Evolutionary conservation across 2,797 vertebrate species (phyloP).

Genomic region (Champsocephalus gunnari): DNA sequence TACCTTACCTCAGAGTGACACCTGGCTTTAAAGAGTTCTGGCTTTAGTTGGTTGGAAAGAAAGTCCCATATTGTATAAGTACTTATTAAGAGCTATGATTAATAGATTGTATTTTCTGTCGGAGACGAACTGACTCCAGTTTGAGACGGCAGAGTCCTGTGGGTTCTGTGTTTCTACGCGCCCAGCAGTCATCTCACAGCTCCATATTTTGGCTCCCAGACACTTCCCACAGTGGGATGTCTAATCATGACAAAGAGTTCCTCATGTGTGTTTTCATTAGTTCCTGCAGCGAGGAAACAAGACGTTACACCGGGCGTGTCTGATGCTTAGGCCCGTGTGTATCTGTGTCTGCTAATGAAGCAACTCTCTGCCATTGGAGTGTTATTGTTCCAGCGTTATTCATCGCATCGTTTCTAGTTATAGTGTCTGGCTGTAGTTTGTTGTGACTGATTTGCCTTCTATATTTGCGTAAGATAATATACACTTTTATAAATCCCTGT

Average conservation of each 20-base stretch:
- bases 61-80: background rate
- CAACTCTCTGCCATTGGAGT: background rate
- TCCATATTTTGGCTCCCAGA: constrained; percentile 17
- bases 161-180: background rate
- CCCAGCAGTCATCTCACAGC: constrained; percentile 19
- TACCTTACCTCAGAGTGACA: background rate
- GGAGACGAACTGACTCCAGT: background rate
- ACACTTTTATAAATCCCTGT: no score
- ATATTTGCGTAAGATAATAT: no score
- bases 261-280: constrained; percentile 51
- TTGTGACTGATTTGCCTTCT: constrained; percentile 7
- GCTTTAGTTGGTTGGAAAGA: background rate
- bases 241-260: constrained; percentile 48
- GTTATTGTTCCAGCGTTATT: constrained; percentile 20
- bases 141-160: background rate
- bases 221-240: constrained; percentile 13
- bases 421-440: constrained; percentile 8
- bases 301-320: background rate
- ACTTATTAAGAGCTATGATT: background rate
- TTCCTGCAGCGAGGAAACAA: constrained; percentile 4
- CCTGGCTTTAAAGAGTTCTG: background rate
- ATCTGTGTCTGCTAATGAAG: constrained; percentile 30
- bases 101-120: constrained; percentile 1
- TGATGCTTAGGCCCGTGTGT: constrained; percentile 16
- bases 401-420: constrained; percentile 11